Evolutionary conservation across 2,888 invertebrate genomes (phyloP).

Genomic region (Epinotia nisella): DNA sequence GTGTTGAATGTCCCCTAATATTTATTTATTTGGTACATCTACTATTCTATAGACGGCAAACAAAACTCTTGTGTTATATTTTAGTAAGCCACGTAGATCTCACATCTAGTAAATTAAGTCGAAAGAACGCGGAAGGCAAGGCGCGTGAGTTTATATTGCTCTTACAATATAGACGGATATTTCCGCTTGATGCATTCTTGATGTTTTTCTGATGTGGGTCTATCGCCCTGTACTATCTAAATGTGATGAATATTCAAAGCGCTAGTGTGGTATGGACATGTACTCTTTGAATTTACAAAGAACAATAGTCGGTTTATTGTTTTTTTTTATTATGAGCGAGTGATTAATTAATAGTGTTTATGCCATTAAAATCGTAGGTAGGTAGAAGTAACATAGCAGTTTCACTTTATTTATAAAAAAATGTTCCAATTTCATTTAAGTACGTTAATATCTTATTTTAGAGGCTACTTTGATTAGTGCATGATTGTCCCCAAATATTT

Average conservation of each 20-base stretch:
- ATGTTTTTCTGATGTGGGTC: constrained; percentile 86
- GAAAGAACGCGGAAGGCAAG: constrained; percentile 44
- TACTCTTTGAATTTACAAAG: constrained; percentile 44
- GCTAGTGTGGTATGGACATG: constrained; percentile 73
- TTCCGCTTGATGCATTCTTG: constrained; percentile 86
- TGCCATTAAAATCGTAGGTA: too few species aligned
- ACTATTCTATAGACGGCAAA: background rate
- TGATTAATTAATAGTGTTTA: too few species aligned
- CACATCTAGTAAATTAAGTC: constrained; percentile 23
- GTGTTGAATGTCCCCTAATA: too few species aligned
- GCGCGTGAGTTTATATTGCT: constrained; percentile 76
- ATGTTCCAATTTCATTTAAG: too few species aligned
- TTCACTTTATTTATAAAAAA: too few species aligned
- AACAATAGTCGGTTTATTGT: too few species aligned
- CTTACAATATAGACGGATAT: constrained; percentile 77
- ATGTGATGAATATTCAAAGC: constrained; percentile 83
- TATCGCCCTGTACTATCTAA: constrained; percentile 82
- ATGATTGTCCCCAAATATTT: too few species aligned
- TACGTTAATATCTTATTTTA: too few species aligned
- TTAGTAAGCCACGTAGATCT: constrained; percentile 32
- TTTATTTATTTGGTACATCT: too few species aligned
- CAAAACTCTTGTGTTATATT: constrained; percentile 15
- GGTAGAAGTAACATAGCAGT: too few species aligned
- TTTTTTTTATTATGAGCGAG: too few species aligned
- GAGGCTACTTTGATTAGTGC: too few species aligned